Evolutionary conservation across 1,140 invertebrate species (phyloP), one percentile per base, ranked within the genome.

Genomic region (Brachionus calyciflorus): DNA sequence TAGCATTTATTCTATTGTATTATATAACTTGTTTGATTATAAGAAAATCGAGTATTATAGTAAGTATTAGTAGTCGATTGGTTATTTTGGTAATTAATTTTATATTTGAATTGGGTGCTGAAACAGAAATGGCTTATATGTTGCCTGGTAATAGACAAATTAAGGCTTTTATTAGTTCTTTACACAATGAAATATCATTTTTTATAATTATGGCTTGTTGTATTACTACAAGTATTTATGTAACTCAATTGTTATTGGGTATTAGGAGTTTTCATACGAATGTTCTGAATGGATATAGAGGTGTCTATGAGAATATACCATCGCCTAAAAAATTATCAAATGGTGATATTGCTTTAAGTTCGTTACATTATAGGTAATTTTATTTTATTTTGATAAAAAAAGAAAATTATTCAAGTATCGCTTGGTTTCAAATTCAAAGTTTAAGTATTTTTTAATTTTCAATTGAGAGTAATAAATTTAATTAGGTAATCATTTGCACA

Each of bases 21-120:
- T 76, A 76, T 30, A 30, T 76, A 30, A 76, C 73, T 17, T 57
- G n/a, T 60, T n/a, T 73, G 0, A 73, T 73, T 37, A 73, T 73
- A 17, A 9, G 69, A 19, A 73, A 73, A 26, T 73, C 69, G 24
- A 73, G 21, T 51, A 10, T 37, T 30, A 73, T 73, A 17, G 19
- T 73, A 3, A 55, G 69, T 24, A 24, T 51, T 12, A 73, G 69
- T 46, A 51, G 46, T 33, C 49, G 51, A 14, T 51, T 73, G 30
- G 24, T 73, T 24, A 51, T 73, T 2, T 21, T 51, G 1, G 41
- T 73, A 46, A 51, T 73, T 10, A 49, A 73, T 19, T 73, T 73
- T 37, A 26, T 73, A 28, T 55, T 73, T 46, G 51, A 73, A 49
- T 19, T 73, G 1, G 33, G 46, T 33, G 40, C 48, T 9, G 30